These are phyloP conservation scores for Epinephelus moara DNA, from an alignment of 2,113 vertebrate genomes.

Conservation along the genomic window DNA sequence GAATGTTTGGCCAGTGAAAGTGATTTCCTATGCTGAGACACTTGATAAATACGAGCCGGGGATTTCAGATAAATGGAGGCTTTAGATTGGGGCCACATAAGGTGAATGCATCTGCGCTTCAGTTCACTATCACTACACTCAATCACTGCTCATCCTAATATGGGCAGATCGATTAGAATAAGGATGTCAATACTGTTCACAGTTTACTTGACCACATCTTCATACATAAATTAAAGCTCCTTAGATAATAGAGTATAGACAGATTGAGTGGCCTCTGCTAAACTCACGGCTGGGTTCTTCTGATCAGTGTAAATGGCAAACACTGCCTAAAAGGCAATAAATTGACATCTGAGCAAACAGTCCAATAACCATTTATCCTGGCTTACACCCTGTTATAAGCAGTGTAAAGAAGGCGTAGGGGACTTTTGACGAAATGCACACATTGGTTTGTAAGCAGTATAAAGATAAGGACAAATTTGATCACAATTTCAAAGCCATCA, in stretches of 20 bases:
- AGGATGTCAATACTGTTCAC: not conserved
- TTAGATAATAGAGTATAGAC: not conserved
- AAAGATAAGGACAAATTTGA: not conserved
- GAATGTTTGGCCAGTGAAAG: not conserved
- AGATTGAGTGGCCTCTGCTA: not conserved
- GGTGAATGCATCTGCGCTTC: not conserved
- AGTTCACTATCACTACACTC: not conserved
- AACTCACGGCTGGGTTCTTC: not conserved
- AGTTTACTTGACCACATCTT: not conserved
- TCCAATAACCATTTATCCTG: not conserved
- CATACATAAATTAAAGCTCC: not conserved
- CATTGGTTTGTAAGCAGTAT: not conserved
- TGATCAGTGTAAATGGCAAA: not conserved
- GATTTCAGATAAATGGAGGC: not conserved
- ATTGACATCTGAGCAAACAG: not conserved
- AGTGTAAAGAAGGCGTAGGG: too few relatives aligned
- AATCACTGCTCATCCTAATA: not conserved
- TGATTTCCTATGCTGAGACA: not conserved
- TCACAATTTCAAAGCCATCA: not conserved
- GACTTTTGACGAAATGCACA: not conserved
- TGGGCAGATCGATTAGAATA: not conserved
- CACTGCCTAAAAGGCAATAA: slow-evolving; percentile 3
- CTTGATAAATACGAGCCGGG: not conserved
- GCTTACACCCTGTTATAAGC: not conserved
- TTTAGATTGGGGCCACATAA: too few relatives aligned